Evolutionary conservation across 2,888 invertebrate species (phyloP).

Genomic region (Xylota segnis): DNA sequence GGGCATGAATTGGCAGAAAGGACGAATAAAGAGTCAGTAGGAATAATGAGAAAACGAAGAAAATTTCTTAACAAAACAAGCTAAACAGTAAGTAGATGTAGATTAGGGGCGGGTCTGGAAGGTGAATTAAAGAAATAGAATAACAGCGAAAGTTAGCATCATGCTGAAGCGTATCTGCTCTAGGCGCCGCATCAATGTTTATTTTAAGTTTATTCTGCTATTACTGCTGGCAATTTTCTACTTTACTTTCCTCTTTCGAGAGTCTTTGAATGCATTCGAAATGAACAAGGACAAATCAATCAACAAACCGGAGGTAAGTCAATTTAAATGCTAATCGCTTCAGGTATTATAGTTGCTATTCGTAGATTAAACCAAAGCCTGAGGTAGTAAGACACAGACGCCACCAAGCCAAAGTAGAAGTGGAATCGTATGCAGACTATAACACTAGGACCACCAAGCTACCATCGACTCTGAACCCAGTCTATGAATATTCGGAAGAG

Average conservation of each 20-base stretch:
- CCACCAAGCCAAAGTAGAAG: conserved; percentile 36
- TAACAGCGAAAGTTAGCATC: conserved; percentile 39
- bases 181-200: conserved; percentile 82
- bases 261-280: conserved; percentile 83
- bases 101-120: conserved; percentile 34
- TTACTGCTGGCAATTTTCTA: conserved; percentile 82
- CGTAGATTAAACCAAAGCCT: conserved; percentile 79
- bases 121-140: conserved; percentile 15
- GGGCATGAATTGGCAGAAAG: conserved; percentile 60
- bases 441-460: conserved; percentile 52
- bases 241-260: conserved; percentile 83
- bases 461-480: conserved; percentile 83
- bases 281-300: conserved; percentile 80
- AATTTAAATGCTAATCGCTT: not conserved
- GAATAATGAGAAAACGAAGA: conserved; percentile 72
- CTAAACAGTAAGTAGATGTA: conserved; percentile 43
- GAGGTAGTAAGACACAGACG: conserved; percentile 51
- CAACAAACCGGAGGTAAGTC: conserved; percentile 57
- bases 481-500: conserved; percentile 85
- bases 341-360: not conserved
- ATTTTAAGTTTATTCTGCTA: conserved; percentile 82
- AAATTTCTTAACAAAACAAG: conserved; percentile 52
- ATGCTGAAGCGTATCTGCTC: conserved; percentile 82
- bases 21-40: conserved; percentile 39
- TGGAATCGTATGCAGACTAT: conserved; percentile 42